Conservation (phyloP, 2,113 vertebrate species). For the Bubo blakistoni region DNA sequence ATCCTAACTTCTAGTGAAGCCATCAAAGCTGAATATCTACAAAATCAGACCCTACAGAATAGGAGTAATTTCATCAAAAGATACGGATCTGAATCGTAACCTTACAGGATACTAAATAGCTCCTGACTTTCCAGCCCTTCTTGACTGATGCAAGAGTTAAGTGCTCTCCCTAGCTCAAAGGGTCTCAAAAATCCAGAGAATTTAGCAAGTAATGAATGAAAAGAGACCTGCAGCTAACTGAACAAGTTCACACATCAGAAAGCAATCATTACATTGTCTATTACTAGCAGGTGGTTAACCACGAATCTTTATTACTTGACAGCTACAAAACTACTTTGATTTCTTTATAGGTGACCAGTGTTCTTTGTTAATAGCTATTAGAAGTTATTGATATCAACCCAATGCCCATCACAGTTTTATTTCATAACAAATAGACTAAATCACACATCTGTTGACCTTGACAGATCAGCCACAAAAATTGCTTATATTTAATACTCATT, state of each 20-base stretch:
- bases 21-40: background rate
- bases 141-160: background rate
- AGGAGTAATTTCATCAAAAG: background rate
- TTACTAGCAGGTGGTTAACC: slow-evolving; percentile 15
- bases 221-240: slow-evolving; percentile 6
- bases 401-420: background rate
- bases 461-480: background rate
- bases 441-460: background rate
- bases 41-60: background rate
- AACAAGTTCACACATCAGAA: slow-evolving; percentile 5
- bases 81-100: background rate
- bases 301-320: background rate
- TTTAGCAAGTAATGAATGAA: background rate
- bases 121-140: background rate
- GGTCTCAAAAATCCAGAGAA: background rate
- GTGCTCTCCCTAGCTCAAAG: background rate
- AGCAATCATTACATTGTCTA: background rate
- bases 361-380: background rate
- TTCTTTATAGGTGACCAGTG: background rate
- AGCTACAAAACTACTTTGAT: background rate
- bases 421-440: background rate
- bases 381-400: background rate
- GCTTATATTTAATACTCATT: background rate
- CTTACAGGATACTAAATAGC: background rate
- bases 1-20: background rate